phyloP scores from a whole-genome alignment of 2,888 invertebrate species.

The Campopleginae sp. region DNA sequence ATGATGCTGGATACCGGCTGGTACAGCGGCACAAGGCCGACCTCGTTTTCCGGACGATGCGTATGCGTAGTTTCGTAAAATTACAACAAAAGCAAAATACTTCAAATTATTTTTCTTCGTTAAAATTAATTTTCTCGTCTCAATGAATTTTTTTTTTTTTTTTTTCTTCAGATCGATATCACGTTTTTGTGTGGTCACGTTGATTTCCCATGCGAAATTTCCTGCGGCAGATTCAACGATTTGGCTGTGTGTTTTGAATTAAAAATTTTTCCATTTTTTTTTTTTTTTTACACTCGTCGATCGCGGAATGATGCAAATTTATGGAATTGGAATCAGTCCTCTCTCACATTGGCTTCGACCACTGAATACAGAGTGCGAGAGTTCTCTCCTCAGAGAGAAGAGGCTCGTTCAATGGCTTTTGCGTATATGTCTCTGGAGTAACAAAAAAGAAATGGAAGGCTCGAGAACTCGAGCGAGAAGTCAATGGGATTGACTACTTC shows the following conservation, averaged over 20 bases:
- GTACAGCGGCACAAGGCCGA: constrained; percentile 68
- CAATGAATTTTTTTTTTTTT: no score
- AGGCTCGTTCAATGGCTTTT: constrained; percentile 1
- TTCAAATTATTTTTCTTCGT: not conserved
- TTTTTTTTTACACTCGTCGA: not conserved
- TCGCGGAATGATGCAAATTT: constrained; percentile 33
- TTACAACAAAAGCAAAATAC: not conserved
- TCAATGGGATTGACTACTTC: constrained; percentile 77
- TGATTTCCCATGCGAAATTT: no score
- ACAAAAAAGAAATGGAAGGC: constrained; percentile 46
- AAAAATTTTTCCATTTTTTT: not conserved
- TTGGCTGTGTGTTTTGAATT: not conserved
- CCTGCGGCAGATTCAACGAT: not conserved
- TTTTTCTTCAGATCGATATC: no score
- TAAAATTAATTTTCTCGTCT: not conserved
- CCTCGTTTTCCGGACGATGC: constrained; percentile 33
- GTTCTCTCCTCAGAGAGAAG: not conserved
- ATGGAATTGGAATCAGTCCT: constrained; percentile 50
- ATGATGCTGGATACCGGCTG: constrained; percentile 50
- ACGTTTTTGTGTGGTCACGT: no score
- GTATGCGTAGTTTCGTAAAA: not conserved
- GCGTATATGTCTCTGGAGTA: not conserved
- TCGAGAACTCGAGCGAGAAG: constrained; percentile 46
- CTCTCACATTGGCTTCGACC: constrained; percentile 42
- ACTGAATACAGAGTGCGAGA: constrained; percentile 26